These are phyloP conservation scores for Zygaena filipendulae DNA, from an alignment of 2,888 invertebrate species.

Conservation along the genomic window DNA sequence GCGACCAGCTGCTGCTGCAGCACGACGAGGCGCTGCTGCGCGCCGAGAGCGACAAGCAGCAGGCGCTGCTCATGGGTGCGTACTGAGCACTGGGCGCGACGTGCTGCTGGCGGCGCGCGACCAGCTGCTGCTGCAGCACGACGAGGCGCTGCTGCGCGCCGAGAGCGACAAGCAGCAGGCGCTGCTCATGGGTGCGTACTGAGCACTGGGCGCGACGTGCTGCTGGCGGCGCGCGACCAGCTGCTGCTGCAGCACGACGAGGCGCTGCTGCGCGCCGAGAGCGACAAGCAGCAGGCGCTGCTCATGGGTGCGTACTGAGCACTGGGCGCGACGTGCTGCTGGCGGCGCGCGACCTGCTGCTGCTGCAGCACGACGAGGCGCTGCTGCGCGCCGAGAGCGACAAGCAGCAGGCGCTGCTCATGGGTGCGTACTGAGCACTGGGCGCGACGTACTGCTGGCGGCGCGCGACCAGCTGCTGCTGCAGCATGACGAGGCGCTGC, in stretches of 20 bases:
- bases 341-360: conserved; percentile 83
- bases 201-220: too few species aligned
- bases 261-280: conserved; percentile 88
- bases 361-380: conserved; percentile 92
- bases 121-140: conserved; percentile 89
- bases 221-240: conserved; percentile 83
- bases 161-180: conserved; percentile 87
- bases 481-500: conserved; percentile 91
- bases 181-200: conserved; percentile 20
- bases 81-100: too few species aligned
- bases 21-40: conserved; percentile 91
- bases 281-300: conserved; percentile 77
- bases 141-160: conserved; percentile 88
- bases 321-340: too few species aligned
- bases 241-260: conserved; percentile 94
- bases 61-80: conserved; percentile 18
- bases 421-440: conserved; percentile 26
- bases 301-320: conserved; percentile 22
- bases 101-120: conserved; percentile 83
- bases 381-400: conserved; percentile 93
- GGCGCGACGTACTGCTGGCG: too few species aligned
- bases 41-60: conserved; percentile 92
- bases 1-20: conserved; percentile 89
- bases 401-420: conserved; percentile 64
- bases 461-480: conserved; percentile 87